Conservation (phyloP, 2,888 invertebrate species). For the Pemphredon lugubris region DNA sequence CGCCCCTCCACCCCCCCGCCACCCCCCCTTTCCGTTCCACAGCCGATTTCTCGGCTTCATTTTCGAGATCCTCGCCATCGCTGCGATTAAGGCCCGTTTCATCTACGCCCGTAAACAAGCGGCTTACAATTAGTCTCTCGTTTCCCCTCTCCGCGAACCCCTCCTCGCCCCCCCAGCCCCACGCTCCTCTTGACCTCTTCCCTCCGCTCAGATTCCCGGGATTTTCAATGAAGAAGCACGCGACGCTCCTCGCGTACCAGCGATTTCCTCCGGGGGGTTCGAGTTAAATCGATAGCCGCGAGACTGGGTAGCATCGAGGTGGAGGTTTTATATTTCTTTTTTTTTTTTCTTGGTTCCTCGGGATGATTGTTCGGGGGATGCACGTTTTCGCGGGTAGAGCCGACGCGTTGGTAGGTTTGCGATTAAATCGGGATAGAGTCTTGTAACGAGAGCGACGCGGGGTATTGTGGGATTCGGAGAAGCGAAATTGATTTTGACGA, state of each 20-base stretch:
- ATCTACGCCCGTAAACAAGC: slow-evolving; percentile 43
- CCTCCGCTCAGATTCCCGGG: slow-evolving; percentile 22
- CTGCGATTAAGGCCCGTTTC: slow-evolving; percentile 54
- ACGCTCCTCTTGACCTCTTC: slow-evolving; percentile 19
- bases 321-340: background rate
- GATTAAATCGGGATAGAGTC: no score
- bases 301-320: slow-evolving; percentile 26
- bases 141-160: slow-evolving; percentile 17
- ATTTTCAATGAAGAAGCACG: slow-evolving; percentile 65
- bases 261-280: slow-evolving; percentile 35
- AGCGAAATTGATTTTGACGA: no score
- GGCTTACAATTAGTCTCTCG: background rate
- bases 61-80: slow-evolving; percentile 24
- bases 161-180: no score
- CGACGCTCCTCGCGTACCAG: slow-evolving; percentile 42
- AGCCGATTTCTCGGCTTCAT: slow-evolving; percentile 6
- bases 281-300: slow-evolving; percentile 32
- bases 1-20: background rate
- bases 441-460: no score
- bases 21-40: slow-evolving; percentile 35
- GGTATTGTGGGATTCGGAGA: no score
- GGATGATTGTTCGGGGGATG: no score
- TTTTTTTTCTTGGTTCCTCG: no score
- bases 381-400: no score
- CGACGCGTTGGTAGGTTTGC: no score